Evolutionary conservation across 2,113 vertebrate species (phyloP).

Genomic region (Vanacampus margaritifer): DNA sequence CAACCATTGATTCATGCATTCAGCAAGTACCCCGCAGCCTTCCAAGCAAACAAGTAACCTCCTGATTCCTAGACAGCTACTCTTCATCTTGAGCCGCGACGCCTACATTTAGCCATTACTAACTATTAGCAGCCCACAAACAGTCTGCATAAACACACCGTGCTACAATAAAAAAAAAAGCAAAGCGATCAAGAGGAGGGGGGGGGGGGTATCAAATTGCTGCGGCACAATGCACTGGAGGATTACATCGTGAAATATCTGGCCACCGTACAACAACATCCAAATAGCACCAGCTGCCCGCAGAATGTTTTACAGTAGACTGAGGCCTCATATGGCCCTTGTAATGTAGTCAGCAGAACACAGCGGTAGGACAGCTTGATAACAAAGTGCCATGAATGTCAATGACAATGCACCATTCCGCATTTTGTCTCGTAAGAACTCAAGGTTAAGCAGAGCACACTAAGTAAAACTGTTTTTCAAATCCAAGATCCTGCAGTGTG

Average conservation of each 20-base stretch:
- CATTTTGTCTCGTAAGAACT: neutral
- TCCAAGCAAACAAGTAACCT: neutral
- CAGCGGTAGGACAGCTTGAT: constrained; percentile 2
- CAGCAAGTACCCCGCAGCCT: neutral
- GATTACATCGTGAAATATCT: neutral
- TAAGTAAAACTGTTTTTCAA: neutral
- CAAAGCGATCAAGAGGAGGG: too few species aligned
- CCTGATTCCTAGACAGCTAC: neutral
- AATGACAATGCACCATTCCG: constrained; percentile 3
- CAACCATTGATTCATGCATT: neutral
- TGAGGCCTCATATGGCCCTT: neutral
- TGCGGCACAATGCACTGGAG: neutral
- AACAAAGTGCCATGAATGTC: neutral
- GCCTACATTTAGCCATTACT: neutral
- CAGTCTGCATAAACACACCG: neutral
- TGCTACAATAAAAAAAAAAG: neutral
- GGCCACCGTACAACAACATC: neutral
- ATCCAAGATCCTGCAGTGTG: neutral
- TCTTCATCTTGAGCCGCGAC: neutral
- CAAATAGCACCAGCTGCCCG: constrained; percentile 4
- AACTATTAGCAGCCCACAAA: constrained; percentile 6
- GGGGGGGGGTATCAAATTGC: neutral
- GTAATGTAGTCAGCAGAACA: constrained; percentile 6
- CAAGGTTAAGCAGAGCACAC: neutral
- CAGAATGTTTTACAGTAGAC: neutral